These are phyloP conservation scores for Oryzaephilus surinamensis DNA, from an alignment of 1,140 invertebrate genomes.

Conservation along the genomic window DNA sequence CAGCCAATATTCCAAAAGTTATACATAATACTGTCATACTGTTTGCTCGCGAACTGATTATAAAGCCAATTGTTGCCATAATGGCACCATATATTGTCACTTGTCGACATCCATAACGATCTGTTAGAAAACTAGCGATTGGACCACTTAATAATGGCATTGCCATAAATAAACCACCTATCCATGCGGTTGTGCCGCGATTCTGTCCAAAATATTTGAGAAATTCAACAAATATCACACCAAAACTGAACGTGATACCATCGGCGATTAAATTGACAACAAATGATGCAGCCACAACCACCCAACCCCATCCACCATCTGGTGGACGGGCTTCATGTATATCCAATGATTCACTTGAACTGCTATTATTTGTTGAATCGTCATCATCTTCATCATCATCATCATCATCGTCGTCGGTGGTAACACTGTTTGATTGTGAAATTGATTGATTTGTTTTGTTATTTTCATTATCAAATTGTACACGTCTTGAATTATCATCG, in stretches of 20 bases:
- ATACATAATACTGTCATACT: conserved; percentile 71
- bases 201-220: conserved; percentile 66
- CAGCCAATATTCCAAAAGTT: conserved; percentile 77
- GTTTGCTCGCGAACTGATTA: conserved; percentile 64
- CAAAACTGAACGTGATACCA: conserved; percentile 79
- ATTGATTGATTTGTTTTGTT: no score
- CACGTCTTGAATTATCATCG: no score
- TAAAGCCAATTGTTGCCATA: conserved; percentile 67
- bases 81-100: conserved; percentile 73
- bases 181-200: conserved; percentile 82
- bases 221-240: conserved; percentile 72
- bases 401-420: not conserved
- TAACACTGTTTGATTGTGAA: no score
- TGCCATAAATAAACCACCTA: conserved; percentile 81
- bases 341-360: conserved; percentile 29
- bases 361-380: not conserved
- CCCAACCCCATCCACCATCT: conserved; percentile 71
- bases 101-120: conserved; percentile 71
- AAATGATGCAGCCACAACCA: conserved; percentile 75
- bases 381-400: conserved; percentile 1
- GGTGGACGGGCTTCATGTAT: conserved; percentile 55
- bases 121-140: conserved; percentile 77
- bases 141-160: conserved; percentile 81
- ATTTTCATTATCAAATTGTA: no score
- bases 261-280: conserved; percentile 86